Conservation (phyloP, 2,888 invertebrate species). For the Colostygia pectinataria region DNA sequence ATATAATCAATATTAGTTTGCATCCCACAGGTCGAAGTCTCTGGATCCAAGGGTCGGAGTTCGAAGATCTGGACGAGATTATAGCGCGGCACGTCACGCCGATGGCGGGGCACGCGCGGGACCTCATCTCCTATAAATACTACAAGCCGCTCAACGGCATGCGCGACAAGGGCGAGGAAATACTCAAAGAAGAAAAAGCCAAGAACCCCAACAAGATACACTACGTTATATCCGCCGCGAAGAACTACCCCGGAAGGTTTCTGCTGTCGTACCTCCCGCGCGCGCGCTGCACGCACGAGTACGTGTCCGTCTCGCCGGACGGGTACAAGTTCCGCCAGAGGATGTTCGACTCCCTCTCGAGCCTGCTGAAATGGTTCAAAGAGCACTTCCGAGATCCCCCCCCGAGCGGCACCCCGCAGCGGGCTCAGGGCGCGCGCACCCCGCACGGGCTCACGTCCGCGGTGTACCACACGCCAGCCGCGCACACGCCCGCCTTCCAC, state of each 20-base stretch:
- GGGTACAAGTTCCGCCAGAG: conserved; percentile 96
- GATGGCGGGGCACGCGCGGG: conserved; percentile 96
- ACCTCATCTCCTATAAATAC: conserved; percentile 95
- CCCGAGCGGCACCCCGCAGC: conserved; percentile 87
- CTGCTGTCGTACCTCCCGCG: conserved; percentile 96
- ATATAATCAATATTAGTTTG: too few relatives aligned
- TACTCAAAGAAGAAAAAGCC: conserved; percentile 93
- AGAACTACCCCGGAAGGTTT: conserved; percentile 96
- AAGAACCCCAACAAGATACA: conserved; percentile 94
- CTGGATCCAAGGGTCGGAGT: conserved; percentile 95
- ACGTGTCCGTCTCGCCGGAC: conserved; percentile 94
- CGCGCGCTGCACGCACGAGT: conserved; percentile 93
- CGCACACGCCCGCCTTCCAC: conserved; percentile 84
- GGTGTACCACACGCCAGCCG: conserved; percentile 82
- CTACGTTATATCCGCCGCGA: conserved; percentile 92
- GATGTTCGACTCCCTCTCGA: conserved; percentile 91
- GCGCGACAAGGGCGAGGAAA: conserved; percentile 94
- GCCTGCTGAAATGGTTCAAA: conserved; percentile 97
- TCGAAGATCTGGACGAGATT: conserved; percentile 99
- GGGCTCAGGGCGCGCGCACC: conserved; percentile 88
- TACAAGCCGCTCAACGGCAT: conserved; percentile 91
- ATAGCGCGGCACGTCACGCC: conserved; percentile 98
- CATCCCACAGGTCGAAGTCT: conserved; percentile 80
- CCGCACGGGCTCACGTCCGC: conserved; percentile 82
- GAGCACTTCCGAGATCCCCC: conserved; percentile 97